These are phyloP conservation scores for Asobara japonica DNA, from an alignment of 1,140 invertebrate species.

Conservation along the genomic window DNA sequence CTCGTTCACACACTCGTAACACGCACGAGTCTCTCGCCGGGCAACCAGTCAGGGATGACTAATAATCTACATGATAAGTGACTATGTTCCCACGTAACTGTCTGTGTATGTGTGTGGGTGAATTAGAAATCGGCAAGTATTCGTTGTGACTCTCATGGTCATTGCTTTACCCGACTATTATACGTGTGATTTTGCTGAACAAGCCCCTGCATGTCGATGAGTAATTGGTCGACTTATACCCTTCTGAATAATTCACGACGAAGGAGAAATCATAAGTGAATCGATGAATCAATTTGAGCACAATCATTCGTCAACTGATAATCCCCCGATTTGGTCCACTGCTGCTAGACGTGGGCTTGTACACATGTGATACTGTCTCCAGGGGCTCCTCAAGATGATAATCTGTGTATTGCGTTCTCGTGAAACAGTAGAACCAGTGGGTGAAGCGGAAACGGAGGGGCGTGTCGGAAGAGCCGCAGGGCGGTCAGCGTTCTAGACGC, in stretches of 20 bases:
- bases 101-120: no score
- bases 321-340: not conserved
- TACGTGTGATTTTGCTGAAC: no score
- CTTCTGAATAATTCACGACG: not conserved
- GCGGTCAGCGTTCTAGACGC: not conserved
- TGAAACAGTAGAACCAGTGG: not conserved
- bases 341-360: conserved; percentile 6
- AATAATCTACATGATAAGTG: no score
- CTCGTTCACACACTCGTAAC: no score
- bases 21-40: no score
- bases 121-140: no score
- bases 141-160: no score
- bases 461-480: not conserved
- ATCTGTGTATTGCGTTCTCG: conserved; percentile 13
- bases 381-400: conserved; percentile 17
- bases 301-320: conserved; percentile 24
- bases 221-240: no score
- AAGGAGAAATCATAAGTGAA: not conserved
- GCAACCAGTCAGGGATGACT: no score
- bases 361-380: conserved; percentile 18
- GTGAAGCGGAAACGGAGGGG: not conserved
- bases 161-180: no score
- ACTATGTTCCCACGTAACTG: no score
- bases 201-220: no score
- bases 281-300: conserved; percentile 1